These are phyloP conservation scores for Melolontha melolontha DNA, from an alignment of 2,888 invertebrate genomes.

Conservation along the genomic window DNA sequence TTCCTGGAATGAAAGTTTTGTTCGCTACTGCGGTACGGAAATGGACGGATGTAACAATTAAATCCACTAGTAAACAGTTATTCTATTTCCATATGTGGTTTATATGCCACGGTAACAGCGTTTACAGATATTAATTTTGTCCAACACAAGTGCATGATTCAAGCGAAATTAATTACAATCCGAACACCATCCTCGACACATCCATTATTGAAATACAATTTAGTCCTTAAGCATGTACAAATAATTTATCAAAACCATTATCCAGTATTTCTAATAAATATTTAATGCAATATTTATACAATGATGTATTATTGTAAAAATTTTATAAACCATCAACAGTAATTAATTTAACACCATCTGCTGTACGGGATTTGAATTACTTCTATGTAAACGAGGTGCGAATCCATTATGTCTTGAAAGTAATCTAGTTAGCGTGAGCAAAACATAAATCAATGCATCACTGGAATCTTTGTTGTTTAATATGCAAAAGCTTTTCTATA, in stretches of 20 bases:
- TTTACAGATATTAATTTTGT: constrained; percentile 7
- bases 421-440: too few relatives aligned
- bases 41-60: not conserved
- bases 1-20: not conserved
- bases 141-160: constrained; percentile 15
- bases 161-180: constrained; percentile 21
- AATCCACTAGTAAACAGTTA: constrained; percentile 12
- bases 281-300: not conserved
- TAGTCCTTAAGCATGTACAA: constrained; percentile 1
- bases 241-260: not conserved
- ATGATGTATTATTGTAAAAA: constrained; percentile 3
- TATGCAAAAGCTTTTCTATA: too few relatives aligned
- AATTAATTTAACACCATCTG: constrained; percentile 18
- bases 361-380: too few relatives aligned
- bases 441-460: too few relatives aligned
- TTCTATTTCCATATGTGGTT: not conserved
- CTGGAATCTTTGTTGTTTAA: too few relatives aligned
- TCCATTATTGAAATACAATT: constrained; percentile 30
- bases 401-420: too few relatives aligned
- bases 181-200: not conserved
- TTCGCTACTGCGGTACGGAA: not conserved
- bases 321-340: constrained; percentile 1
- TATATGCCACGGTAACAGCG: not conserved
- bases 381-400: too few relatives aligned
- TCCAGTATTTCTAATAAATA: constrained; percentile 1